Percentiles rank a stretch among this genome's conserved stretches.
These are phyloP conservation scores for Bhutanitis thaidina DNA, from an alignment of 2,888 invertebrate species.

Conservation along the genomic window DNA sequence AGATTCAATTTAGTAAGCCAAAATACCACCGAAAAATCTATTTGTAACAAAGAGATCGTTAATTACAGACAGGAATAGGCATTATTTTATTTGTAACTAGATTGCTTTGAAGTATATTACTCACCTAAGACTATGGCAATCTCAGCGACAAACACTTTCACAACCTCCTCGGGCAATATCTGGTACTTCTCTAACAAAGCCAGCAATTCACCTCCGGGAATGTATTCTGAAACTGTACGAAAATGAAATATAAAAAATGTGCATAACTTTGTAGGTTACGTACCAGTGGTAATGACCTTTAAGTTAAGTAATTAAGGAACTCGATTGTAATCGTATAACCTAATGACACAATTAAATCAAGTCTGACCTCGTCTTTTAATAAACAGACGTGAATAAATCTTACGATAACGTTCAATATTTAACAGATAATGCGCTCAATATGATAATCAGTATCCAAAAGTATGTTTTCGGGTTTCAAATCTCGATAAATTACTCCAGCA, in stretches of 20 bases:
- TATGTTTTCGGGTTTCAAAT: conserved; percentile 95
- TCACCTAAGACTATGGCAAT: conserved; percentile 92
- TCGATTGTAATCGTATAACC: conserved; percentile 21
- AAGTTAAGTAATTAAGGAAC: conserved; percentile 22
- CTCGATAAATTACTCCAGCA: conserved; percentile 93
- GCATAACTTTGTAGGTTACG: conserved; percentile 1
- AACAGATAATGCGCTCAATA: conserved; percentile 18
- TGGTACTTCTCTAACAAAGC: conserved; percentile 86
- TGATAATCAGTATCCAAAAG: conserved; percentile 85
- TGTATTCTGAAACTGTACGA: conserved; percentile 88
- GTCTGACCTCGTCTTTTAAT: conserved; percentile 21
- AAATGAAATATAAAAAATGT: not conserved
- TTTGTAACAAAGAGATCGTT: no score
- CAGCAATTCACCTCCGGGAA: conserved; percentile 91
- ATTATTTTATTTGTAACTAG: no score
- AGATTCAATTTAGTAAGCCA: no score
- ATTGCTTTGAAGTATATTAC: conserved; percentile 29
- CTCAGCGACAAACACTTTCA: conserved; percentile 91
- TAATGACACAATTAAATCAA: conserved; percentile 21
- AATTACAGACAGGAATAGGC: no score
- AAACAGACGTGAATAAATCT: conserved; percentile 22
- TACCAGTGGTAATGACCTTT: conserved; percentile 35
- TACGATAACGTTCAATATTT: conserved; percentile 17
- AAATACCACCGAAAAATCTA: no score
- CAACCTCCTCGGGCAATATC: conserved; percentile 87